These are phyloP conservation scores for Ascidia mentula DNA, from an alignment of 23 tunicate species.

Conservation along the genomic window DNA sequence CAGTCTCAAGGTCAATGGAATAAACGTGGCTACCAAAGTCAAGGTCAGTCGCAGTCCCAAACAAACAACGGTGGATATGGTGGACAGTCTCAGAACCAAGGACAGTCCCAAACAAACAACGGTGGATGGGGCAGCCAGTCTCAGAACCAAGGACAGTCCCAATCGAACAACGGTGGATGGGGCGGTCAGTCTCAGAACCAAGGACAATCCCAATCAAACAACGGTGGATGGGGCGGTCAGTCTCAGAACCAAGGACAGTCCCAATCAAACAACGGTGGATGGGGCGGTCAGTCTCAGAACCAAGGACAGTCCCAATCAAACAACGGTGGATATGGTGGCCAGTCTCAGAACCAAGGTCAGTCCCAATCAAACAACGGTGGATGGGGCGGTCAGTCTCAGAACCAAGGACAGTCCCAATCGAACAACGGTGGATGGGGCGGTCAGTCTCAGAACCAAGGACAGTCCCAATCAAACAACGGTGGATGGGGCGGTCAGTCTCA, in stretches of 20 bases:
- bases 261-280: constrained; percentile 10
- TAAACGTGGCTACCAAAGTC: constrained; percentile 15
- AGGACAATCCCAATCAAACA: constrained; percentile 13
- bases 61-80: constrained; percentile 12
- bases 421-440: constrained; percentile 21
- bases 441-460: constrained; percentile 29
- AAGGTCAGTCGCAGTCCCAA: constrained; percentile 18
- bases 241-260: constrained; percentile 21
- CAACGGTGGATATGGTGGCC: not conserved
- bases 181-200: constrained; percentile 16
- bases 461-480: constrained; percentile 19
- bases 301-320: constrained; percentile 12
- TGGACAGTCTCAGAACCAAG: constrained; percentile 23
- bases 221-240: constrained; percentile 1
- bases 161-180: not conserved
- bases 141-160: constrained; percentile 24
- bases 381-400: constrained; percentile 13
- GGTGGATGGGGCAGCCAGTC: constrained; percentile 1
- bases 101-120: constrained; percentile 12
- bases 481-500: constrained; percentile 16
- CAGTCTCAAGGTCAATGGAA: constrained; percentile 32
- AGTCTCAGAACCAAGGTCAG: constrained; percentile 12
- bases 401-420: constrained; percentile 28
- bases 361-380: constrained; percentile 31
- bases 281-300: constrained; percentile 18